These are phyloP conservation scores for Nomada fucata DNA, from an alignment of 2,888 invertebrate genomes.

Conservation along the genomic window DNA sequence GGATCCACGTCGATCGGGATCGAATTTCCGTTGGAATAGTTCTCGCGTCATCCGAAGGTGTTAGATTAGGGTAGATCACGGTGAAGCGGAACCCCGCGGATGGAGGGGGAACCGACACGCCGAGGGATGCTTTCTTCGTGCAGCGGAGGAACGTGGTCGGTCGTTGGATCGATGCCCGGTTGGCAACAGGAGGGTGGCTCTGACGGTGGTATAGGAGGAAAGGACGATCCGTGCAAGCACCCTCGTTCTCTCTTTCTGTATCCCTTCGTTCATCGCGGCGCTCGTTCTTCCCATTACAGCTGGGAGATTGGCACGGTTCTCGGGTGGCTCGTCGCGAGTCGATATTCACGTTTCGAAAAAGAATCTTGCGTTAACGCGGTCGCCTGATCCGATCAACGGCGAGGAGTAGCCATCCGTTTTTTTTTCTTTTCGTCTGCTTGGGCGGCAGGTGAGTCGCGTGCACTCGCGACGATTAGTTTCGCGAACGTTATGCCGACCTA, in stretches of 20 bases:
- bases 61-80: conserved; percentile 4
- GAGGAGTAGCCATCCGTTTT: conserved; percentile 35
- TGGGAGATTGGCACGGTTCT: conserved; percentile 59
- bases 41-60: not conserved
- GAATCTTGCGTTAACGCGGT: conserved; percentile 69
- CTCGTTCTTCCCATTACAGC: conserved; percentile 45
- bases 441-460: not conserved
- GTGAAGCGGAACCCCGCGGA: conserved; percentile 23
- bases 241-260: conserved; percentile 28
- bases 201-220: conserved; percentile 44
- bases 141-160: conserved; percentile 68
- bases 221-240: conserved; percentile 53
- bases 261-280: not conserved
- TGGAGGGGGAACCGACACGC: conserved; percentile 48
- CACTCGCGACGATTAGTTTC: conserved; percentile 39
- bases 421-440: conserved; percentile 21
- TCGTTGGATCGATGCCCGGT: conserved; percentile 81
- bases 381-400: conserved; percentile 25
- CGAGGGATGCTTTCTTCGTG: conserved; percentile 62
- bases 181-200: conserved; percentile 78
- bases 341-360: conserved; percentile 64
- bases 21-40: conserved; percentile 19
- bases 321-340: conserved; percentile 57
- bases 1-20: not conserved
- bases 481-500: conserved; percentile 40